Evolutionary conservation across 1,140 invertebrate species (phyloP).

Genomic region (Eubasilissa regina): DNA sequence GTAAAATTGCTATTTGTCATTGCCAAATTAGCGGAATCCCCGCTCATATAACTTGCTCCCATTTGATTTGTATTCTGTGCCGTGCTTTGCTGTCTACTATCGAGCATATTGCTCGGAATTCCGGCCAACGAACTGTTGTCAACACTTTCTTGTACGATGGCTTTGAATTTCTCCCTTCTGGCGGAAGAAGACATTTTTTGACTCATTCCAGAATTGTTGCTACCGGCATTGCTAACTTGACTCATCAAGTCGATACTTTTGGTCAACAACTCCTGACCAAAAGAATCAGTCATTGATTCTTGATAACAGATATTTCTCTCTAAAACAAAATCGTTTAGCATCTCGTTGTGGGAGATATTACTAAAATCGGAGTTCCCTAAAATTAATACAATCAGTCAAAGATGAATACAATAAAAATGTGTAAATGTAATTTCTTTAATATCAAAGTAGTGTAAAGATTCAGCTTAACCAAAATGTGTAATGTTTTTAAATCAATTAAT

Average conservation of each 20-base stretch:
- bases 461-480: no score
- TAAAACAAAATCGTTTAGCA: conserved; percentile 69
- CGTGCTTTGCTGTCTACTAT: conserved; percentile 68
- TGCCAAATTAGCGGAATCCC: conserved; percentile 67
- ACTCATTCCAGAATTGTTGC: conserved; percentile 62
- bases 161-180: conserved; percentile 63
- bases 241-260: conserved; percentile 65
- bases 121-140: conserved; percentile 68
- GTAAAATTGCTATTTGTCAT: conserved; percentile 71
- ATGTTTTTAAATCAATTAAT: no score
- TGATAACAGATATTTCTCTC: conserved; percentile 71
- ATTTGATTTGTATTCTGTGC: conserved; percentile 62
- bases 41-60: conserved; percentile 64
- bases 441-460: no score
- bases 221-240: conserved; percentile 55
- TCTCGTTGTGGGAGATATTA: conserved; percentile 64
- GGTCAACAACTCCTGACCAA: conserved; percentile 67
- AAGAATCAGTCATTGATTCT: conserved; percentile 69
- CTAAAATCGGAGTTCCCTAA: conserved; percentile 62
- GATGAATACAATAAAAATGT: not conserved
- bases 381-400: not conserved
- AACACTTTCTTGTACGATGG: conserved; percentile 62
- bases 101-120: conserved; percentile 66
- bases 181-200: conserved; percentile 63
- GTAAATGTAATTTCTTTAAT: no score